These are phyloP conservation scores for Diabrotica undecimpunctata DNA, from an alignment of 1,140 invertebrate species.

Conservation along the genomic window DNA sequence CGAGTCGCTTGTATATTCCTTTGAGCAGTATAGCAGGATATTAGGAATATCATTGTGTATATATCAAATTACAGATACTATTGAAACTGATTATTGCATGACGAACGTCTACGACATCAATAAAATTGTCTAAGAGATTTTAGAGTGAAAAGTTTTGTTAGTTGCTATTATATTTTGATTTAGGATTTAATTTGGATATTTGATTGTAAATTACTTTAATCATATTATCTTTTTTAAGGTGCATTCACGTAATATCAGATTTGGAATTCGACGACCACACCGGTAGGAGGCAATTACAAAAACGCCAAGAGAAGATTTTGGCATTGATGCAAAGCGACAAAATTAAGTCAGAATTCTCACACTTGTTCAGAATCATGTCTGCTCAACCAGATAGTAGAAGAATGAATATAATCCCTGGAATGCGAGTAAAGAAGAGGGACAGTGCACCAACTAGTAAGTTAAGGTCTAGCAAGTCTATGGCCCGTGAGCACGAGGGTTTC, in stretches of 20 bases:
- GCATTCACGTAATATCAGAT: slow-evolving; percentile 34
- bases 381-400: slow-evolving; percentile 39
- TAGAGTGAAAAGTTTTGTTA: no score
- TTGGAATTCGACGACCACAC: slow-evolving; percentile 39
- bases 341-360: slow-evolving; percentile 40
- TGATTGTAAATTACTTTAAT: neutral
- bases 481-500: no score
- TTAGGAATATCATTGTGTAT: no score
- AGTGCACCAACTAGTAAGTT: neutral
- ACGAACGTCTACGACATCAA: no score
- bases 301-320: slow-evolving; percentile 42
- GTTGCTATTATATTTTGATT: neutral
- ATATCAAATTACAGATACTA: no score
- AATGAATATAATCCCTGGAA: slow-evolving; percentile 45
- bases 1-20: no score
- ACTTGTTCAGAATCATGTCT: slow-evolving; percentile 42
- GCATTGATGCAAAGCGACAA: slow-evolving; percentile 35
- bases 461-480: no score
- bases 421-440: slow-evolving; percentile 6
- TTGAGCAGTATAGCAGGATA: no score
- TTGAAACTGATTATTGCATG: no score
- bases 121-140: no score
- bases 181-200: no score
- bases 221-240: slow-evolving; percentile 24
- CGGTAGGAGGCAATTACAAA: slow-evolving; percentile 38